Evolutionary conservation across 1,140 invertebrate species (phyloP), one percentile per base, ranked within the genome.

Genomic region (Hypothenemus hampei): DNA sequence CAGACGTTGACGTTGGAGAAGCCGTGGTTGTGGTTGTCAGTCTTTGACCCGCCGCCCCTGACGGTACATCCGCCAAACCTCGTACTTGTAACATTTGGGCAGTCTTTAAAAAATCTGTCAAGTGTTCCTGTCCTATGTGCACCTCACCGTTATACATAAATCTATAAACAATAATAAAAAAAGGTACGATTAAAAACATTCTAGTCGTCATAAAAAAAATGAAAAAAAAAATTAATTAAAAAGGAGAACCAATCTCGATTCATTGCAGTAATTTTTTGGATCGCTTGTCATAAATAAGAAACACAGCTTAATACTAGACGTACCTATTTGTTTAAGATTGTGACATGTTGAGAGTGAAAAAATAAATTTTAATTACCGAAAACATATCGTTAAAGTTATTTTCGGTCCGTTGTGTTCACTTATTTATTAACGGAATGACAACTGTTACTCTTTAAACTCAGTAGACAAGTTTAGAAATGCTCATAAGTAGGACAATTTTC

Each of bases 71-170:
- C 26, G 90, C 88, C 50, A 96, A 77, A 1, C 91, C 92, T 64
- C 91, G 80, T 3, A 96, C 87, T 75, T 94, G 89, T 57, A 96
- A 78, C 72, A 91, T 84, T 74, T 93, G 89, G 19, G 91, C 91
- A 31, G 91, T 92, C 71, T 90, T 87, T 51, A 94, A 77, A 70
- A 95, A 91, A 64, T 91, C 86, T 47, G 84, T 81, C 58, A 96
- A 75, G 64, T 93, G 89, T 65, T 93, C 90, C 69, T 94, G 89
- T 37, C 88, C 87, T 57, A 94, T 89, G 70, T 92, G 87, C 3
- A 96, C 91, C 75, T 95, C 91, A 33, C 91, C 91, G 72, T 92
- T 88, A 72, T 95, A 96, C 90, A 95, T 94, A 75, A 95, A 95
- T 70, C 83, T 85, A 64, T 31, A 69, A 65, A 43, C 18, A 43